Percentiles rank a stretch among this genome's conserved stretches.
Evolutionary conservation across 30 jellyfish, hydroid and myxozoan species (phyloP).

Genomic region (Hydractinia echinata): DNA sequence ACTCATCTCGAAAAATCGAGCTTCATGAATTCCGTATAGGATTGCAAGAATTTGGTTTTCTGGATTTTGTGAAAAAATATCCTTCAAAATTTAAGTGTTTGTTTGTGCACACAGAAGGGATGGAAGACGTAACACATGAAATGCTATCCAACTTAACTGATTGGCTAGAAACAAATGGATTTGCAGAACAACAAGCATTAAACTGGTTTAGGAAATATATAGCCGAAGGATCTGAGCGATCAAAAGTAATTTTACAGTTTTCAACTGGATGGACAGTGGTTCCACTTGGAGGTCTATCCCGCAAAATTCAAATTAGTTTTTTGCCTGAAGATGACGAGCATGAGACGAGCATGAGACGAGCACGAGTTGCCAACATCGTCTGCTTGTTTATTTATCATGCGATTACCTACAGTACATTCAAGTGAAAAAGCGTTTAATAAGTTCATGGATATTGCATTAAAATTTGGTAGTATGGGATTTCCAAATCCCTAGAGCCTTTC

Average conservation of each 20-base stretch:
- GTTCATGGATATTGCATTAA: too few species aligned
- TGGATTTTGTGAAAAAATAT: constrained; percentile 23
- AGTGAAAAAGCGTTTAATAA: too few species aligned
- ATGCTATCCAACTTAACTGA: too few species aligned
- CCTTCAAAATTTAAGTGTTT: background rate
- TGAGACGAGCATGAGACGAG: too few species aligned
- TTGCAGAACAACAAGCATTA: constrained; percentile 28
- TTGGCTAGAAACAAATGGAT: constrained; percentile 17
- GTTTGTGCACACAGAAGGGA: constrained; percentile 5
- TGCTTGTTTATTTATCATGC: too few species aligned
- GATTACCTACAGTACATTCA: too few species aligned
- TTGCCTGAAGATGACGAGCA: constrained; percentile 36
- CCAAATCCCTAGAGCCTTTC: too few species aligned
- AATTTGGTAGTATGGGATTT: too few species aligned
- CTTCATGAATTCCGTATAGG: constrained; percentile 20
- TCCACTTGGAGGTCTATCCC: constrained; percentile 1
- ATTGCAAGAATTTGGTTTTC: constrained; percentile 19
- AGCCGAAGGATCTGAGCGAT: background rate
- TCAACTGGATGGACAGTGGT: constrained; percentile 29
- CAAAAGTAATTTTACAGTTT: constrained; percentile 10
- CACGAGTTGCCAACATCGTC: constrained; percentile 30
- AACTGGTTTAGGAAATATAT: constrained; percentile 13
- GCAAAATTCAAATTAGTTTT: constrained; percentile 5
- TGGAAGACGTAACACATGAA: background rate
- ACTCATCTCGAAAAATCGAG: too few species aligned